Percentiles rank a stretch among this genome's conserved stretches.
These are phyloP conservation scores for Hymenopus coronatus DNA, from an alignment of 2,888 invertebrate species.

Conservation along the genomic window DNA sequence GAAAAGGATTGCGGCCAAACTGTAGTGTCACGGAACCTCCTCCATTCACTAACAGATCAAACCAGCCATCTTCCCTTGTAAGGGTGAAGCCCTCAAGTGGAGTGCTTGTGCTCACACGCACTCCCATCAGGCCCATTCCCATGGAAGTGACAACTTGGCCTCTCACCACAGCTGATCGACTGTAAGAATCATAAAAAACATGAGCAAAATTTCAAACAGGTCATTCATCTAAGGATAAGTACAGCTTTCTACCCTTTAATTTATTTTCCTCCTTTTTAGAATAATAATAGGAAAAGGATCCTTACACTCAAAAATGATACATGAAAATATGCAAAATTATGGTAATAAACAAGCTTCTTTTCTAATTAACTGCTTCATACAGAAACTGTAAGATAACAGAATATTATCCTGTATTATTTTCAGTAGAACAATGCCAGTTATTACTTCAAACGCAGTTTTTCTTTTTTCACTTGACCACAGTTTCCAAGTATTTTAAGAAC, in stretches of 20 bases:
- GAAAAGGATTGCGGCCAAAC: conserved; percentile 89
- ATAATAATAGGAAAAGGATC: not conserved
- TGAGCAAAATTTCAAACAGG: conserved; percentile 17
- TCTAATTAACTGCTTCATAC: not conserved
- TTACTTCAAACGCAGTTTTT: not conserved
- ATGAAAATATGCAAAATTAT: not conserved
- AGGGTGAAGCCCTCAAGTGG: conserved; percentile 95
- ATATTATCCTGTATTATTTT: not conserved
- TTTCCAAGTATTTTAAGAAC: too few species aligned
- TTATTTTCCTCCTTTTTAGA: not conserved
- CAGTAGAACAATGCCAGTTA: not conserved
- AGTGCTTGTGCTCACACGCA: conserved; percentile 89
- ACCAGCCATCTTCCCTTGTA: conserved; percentile 91
- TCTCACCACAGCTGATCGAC: conserved; percentile 95
- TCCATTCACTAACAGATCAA: conserved; percentile 98
- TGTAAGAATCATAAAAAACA: conserved; percentile 49
- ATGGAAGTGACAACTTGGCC: conserved; percentile 90
- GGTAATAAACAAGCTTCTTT: not conserved
- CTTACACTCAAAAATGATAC: not conserved
- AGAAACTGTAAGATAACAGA: not conserved
- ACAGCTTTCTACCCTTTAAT: not conserved
- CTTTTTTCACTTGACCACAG: not conserved
- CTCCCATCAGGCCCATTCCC: conserved; percentile 92
- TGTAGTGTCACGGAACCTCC: conserved; percentile 94
- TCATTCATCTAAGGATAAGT: not conserved